A percentile compares a stretch with the other conserved stretches of the same genome.
Conservation (phyloP, 2,888 invertebrate genomes). For the Crepidodera aurea region DNA sequence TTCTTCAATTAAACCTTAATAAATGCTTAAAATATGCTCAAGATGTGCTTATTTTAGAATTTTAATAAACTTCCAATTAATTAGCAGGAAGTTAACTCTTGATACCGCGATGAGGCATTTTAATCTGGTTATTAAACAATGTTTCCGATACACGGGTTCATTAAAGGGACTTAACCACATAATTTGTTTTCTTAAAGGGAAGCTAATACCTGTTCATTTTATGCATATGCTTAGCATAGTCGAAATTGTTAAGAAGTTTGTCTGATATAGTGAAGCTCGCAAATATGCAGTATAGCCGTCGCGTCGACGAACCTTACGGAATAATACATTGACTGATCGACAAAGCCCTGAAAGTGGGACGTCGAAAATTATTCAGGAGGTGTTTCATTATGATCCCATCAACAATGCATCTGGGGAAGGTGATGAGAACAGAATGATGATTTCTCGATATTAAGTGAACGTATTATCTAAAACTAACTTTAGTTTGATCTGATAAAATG, state of each 20-base stretch:
- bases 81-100: neutral
- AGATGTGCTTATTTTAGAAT: too few relatives aligned
- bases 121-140: constrained; percentile 3
- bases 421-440: constrained; percentile 20
- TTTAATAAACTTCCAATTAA: too few relatives aligned
- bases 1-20: too few relatives aligned
- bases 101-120: neutral
- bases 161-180: constrained; percentile 5
- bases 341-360: constrained; percentile 18
- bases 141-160: constrained; percentile 4
- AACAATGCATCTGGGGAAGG: constrained; percentile 20
- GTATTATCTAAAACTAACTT: neutral
- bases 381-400: constrained; percentile 24
- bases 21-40: too few relatives aligned
- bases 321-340: constrained; percentile 25
- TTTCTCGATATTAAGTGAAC: constrained; percentile 1
- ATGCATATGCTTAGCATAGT: constrained; percentile 14
- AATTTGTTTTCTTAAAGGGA: constrained; percentile 1
- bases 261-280: neutral
- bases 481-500: neutral
- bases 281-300: constrained; percentile 10
- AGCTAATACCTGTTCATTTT: constrained; percentile 5
- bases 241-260: constrained; percentile 12
- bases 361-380: constrained; percentile 25
- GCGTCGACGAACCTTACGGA: constrained; percentile 6